phyloP scores from a whole-genome alignment of 2,797 vertebrate genomes.

The Sciaenops ocellatus region DNA sequence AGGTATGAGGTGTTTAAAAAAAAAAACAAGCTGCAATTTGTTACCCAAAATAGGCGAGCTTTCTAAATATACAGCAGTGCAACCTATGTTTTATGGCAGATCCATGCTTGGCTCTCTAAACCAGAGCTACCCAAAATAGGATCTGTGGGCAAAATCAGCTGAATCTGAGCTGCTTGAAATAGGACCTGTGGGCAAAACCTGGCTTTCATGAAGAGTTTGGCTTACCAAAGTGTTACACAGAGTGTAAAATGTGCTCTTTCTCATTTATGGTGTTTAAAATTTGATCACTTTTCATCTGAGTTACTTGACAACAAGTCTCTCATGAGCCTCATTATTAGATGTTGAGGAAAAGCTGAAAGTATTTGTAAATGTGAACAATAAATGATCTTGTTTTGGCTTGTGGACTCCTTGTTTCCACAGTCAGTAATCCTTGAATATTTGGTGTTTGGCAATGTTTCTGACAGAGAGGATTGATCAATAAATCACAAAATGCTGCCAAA shows the following conservation, averaged over 20 bases:
- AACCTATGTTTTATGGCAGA: constrained; percentile 49
- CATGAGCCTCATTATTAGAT: neutral
- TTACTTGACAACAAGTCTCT: neutral
- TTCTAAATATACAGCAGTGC: constrained; percentile 50
- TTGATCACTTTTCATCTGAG: constrained; percentile 12
- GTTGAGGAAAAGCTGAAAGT: neutral
- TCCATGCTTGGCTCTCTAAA: constrained; percentile 42
- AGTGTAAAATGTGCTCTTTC: constrained; percentile 20
- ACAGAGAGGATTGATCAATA: neutral
- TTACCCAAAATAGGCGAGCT: constrained; percentile 27
- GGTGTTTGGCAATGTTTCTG: neutral
- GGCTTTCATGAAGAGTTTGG: constrained; percentile 50
- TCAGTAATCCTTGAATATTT: neutral
- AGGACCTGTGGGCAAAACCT: constrained; percentile 58
- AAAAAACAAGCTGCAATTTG: constrained; percentile 26
- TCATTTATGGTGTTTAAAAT: constrained; percentile 25
- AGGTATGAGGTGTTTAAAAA: constrained; percentile 20
- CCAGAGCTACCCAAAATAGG: constrained; percentile 61
- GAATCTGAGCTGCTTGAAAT: constrained; percentile 57
- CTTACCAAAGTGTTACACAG: constrained; percentile 50
- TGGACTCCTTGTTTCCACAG: neutral
- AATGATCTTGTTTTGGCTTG: neutral
- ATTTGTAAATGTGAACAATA: neutral
- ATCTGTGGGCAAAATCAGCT: constrained; percentile 66
- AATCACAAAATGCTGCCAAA: neutral